These are phyloP conservation scores for Capromys pilorides DNA, from an alignment of 2,797 vertebrate genomes.

Conservation along the genomic window DNA sequence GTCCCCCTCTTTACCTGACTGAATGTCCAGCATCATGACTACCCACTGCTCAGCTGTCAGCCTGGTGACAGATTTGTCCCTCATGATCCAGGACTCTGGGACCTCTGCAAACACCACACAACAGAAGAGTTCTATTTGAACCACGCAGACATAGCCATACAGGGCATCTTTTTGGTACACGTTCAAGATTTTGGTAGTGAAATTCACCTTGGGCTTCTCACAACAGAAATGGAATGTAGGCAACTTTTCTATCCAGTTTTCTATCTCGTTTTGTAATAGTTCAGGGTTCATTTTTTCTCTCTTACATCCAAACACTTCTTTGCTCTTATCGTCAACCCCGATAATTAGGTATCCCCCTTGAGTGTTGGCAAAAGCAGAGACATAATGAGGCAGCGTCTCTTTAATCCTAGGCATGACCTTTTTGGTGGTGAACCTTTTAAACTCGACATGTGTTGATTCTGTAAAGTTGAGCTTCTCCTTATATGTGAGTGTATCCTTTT, in stretches of 20 bases:
- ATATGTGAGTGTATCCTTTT: slow-evolving; percentile 53
- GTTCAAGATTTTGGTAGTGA: slow-evolving; percentile 66
- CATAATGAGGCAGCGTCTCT: slow-evolving; percentile 73
- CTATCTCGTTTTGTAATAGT: slow-evolving; percentile 63
- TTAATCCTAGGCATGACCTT: slow-evolving; percentile 60
- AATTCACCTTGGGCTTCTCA: slow-evolving; percentile 32
- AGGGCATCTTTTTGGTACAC: slow-evolving; percentile 45
- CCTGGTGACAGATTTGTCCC: background rate
- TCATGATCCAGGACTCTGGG: slow-evolving; percentile 78
- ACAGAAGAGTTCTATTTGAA: slow-evolving; percentile 69
- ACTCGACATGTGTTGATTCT: slow-evolving; percentile 78
- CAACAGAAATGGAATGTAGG: slow-evolving; percentile 60
- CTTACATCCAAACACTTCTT: slow-evolving; percentile 79
- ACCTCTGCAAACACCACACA: slow-evolving; percentile 76
- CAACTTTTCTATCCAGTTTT: slow-evolving; percentile 47
- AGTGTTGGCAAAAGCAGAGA: slow-evolving; percentile 84
- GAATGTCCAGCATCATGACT: slow-evolving; percentile 63
- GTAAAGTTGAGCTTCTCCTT: slow-evolving; percentile 79
- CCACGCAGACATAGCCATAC: slow-evolving; percentile 60
- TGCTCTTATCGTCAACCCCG: slow-evolving; percentile 75
- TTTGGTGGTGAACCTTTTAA: slow-evolving; percentile 78
- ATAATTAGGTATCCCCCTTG: slow-evolving; percentile 81
- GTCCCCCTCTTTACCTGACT: slow-evolving; percentile 71
- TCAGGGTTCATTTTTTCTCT: slow-evolving; percentile 43
- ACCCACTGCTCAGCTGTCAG: slow-evolving; percentile 58